Conservation (phyloP, 1,140 invertebrate species). For the Acromyrmex charruanus region DNA sequence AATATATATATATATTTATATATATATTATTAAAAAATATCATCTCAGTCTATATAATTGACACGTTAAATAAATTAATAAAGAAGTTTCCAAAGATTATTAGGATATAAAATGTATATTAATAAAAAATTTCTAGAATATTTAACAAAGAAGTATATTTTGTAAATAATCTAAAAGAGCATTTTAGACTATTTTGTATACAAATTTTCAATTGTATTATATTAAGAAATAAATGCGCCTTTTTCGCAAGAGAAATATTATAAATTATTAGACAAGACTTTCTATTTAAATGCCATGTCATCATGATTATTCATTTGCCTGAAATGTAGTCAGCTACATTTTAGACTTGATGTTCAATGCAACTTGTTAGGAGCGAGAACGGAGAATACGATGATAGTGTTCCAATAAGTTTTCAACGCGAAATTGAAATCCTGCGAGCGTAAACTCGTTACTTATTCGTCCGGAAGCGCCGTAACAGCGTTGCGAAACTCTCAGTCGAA, state of each 20-base stretch:
- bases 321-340: constrained; percentile 16
- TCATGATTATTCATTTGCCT: constrained; percentile 41
- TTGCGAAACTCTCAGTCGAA: constrained; percentile 49
- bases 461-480: constrained; percentile 51
- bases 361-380: constrained; percentile 35
- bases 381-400: constrained; percentile 32
- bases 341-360: constrained; percentile 33
- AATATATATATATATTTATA: too few species aligned
- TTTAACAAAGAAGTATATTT: neutral
- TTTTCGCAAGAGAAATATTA: neutral
- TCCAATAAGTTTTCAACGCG: constrained; percentile 53
- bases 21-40: neutral
- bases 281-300: neutral
- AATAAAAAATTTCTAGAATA: neutral
- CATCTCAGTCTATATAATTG: too few species aligned
- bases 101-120: neutral
- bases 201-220: neutral
- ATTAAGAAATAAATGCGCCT: neutral
- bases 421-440: constrained; percentile 60
- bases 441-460: constrained; percentile 63
- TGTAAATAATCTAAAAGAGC: neutral
- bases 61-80: neutral
- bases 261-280: neutral
- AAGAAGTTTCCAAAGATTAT: neutral
- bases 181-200: neutral